Conservation (phyloP, 1,140 invertebrate genomes). For the Hycleus phaleratus region DNA sequence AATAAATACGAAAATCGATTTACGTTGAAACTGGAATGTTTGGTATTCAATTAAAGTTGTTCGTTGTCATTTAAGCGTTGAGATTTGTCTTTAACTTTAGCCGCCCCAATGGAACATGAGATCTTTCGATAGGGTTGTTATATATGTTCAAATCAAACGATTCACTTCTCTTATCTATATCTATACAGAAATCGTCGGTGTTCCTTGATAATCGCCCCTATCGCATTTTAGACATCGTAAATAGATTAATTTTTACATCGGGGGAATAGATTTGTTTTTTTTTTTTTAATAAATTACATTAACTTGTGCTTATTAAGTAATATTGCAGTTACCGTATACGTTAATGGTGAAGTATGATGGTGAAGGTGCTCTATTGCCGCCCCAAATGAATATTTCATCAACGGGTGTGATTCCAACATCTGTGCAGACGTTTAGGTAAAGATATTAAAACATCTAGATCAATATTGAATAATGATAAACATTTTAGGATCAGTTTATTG, state of each 20-base stretch:
- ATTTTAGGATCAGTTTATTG: conserved; percentile 60
- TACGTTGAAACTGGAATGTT: conserved; percentile 18
- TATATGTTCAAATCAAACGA: conserved; percentile 2
- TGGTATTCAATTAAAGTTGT: conserved; percentile 30
- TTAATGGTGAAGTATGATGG: conserved; percentile 71
- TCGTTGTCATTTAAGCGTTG: conserved; percentile 25
- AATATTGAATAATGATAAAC: conserved; percentile 11
- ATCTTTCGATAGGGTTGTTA: conserved; percentile 17
- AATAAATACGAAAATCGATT: conserved; percentile 5
- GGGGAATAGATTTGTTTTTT: too few relatives aligned
- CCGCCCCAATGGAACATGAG: conserved; percentile 10
- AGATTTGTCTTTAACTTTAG: conserved; percentile 27
- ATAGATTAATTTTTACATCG: too few relatives aligned
- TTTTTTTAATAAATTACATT: too few relatives aligned
- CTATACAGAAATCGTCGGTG: not conserved
- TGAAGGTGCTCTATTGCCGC: conserved; percentile 61
- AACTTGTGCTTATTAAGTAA: not conserved
- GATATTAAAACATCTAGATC: not conserved
- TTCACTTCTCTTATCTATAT: conserved; percentile 6
- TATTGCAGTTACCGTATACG: conserved; percentile 62
- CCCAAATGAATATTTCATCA: conserved; percentile 72
- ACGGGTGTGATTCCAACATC: conserved; percentile 65
- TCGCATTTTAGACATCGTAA: too few relatives aligned
- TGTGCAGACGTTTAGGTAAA: conserved; percentile 62
- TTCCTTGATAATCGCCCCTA: too few relatives aligned